These are phyloP conservation scores for Dicrostonyx torquatus DNA, from an alignment of 2,797 vertebrate genomes.

Conservation along the genomic window DNA sequence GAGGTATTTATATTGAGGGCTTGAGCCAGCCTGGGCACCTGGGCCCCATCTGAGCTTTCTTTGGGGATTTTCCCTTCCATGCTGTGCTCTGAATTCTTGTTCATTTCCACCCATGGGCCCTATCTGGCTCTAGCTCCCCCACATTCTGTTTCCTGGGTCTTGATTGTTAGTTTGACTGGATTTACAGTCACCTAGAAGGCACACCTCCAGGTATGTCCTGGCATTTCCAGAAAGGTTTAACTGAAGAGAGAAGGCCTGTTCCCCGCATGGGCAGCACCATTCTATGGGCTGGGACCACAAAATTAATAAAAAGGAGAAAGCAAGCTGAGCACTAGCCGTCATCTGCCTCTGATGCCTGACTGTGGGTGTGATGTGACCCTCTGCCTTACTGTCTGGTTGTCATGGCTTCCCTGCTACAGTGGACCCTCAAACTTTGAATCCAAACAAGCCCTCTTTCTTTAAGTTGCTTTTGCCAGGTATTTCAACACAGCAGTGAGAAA, in stretches of 20 bases:
- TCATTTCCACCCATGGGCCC: not conserved
- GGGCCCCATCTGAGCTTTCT: not conserved
- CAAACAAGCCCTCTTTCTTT: not conserved
- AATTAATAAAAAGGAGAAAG: not conserved
- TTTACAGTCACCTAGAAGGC: not conserved
- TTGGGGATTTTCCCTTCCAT: not conserved
- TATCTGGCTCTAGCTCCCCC: not conserved
- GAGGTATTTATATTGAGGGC: not conserved
- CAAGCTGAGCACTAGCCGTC: accelerated
- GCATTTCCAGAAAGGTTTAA: not conserved
- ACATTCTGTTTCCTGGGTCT: not conserved
- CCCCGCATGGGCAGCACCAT: not conserved
- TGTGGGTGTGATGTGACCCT: not conserved
- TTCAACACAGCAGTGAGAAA: not conserved
- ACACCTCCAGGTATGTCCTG: not conserved
- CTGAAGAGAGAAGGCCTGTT: not conserved
- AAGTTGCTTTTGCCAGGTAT: not conserved
- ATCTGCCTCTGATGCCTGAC: not conserved
- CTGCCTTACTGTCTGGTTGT: not conserved
- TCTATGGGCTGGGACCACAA: not conserved
- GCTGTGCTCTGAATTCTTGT: not conserved
- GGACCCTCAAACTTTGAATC: not conserved
- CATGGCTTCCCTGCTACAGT: not conserved
- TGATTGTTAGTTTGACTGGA: not conserved
- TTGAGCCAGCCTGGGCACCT: not conserved